Base-by-base conservation (phyloP, 2,113 vertebrate species). In the Oryzias celebensis region DNA sequence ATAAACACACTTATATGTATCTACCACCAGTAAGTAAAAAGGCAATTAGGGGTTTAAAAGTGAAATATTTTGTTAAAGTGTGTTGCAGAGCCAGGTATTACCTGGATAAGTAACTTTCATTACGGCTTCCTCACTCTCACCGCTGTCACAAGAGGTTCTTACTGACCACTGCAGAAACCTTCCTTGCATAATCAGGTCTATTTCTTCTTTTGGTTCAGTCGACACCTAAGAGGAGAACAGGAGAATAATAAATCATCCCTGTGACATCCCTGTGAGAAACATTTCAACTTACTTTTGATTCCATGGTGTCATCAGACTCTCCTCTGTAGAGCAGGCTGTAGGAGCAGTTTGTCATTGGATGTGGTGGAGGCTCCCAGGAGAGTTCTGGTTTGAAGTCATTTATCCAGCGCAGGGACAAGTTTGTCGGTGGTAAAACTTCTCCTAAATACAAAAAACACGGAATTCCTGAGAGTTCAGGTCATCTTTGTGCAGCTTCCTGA, bases 101-200 rank as follows among this genome's bases (percentile, higher is more conserved):
- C 85, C 80, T 82, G 72, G 22, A 45, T 80, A 24, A 0, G 0
- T 1, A 15, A 45, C 0, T 1, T 0, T 43, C 5, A 52, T 0
- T 2, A 2, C 0, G 0, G n/a, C 46, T 1, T 3, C 1, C 1
- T 54, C 0, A 31, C 69, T 82, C 0, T 0, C 0, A 0, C 0
- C 0, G 0, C 0, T 0, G 0, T 0, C 0, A 14, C 76, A 86
- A 14, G 0, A 0, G 2, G 66, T 65, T 12, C 3, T 0, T 6
- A 87, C 5, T 7, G 23, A 18, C 0, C 73, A 2, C 0, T n/a
- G 0, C 15, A 80, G 3, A 22, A 2, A 24, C 45, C 71, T 58
- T 17, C 74, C 72, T 0, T 71, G 0, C 72, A 74, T 75, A 0
- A 13, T 0, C 0, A 3, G 0, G 1, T 2, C 4, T 7, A 16